Evolutionary conservation across 1,140 invertebrate species (phyloP).

Genomic region (Diploscapter pachys): DNA sequence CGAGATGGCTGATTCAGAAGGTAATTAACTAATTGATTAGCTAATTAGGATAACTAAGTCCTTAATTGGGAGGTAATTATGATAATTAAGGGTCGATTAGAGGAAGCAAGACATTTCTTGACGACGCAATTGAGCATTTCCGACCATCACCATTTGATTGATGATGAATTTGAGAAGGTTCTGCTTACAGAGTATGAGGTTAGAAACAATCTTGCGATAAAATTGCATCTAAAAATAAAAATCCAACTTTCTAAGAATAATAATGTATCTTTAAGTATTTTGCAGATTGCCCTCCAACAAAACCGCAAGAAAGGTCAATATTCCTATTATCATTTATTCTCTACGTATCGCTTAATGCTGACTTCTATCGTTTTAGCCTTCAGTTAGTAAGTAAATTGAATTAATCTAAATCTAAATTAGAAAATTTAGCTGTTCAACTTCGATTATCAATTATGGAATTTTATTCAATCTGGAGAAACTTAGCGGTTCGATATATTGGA

Average conservation of each 20-base stretch:
- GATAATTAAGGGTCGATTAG: neutral
- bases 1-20: constrained; percentile 29
- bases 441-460: constrained; percentile 40
- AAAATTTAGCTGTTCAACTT: constrained; percentile 30
- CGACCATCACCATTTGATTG: constrained; percentile 11
- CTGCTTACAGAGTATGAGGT: constrained; percentile 18
- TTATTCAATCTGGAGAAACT: constrained; percentile 42
- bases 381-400: constrained; percentile 19
- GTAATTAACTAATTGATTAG: constrained; percentile 20
- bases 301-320: constrained; percentile 31
- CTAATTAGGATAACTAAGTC: neutral
- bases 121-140: constrained; percentile 18
- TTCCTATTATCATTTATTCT: constrained; percentile 38
- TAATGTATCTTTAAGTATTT: neutral
- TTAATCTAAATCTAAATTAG: neutral
- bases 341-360: constrained; percentile 19
- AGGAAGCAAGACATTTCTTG: constrained; percentile 9
- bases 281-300: constrained; percentile 11
- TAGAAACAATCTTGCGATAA: neutral
- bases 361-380: constrained; percentile 19
- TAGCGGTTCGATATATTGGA: constrained; percentile 34
- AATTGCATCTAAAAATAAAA: too few relatives aligned
- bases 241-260: neutral
- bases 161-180: constrained; percentile 25
- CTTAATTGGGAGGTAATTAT: neutral